Evolutionary conservation across 2,888 invertebrate species (phyloP).

Genomic region (Autographa pulchrina): DNA sequence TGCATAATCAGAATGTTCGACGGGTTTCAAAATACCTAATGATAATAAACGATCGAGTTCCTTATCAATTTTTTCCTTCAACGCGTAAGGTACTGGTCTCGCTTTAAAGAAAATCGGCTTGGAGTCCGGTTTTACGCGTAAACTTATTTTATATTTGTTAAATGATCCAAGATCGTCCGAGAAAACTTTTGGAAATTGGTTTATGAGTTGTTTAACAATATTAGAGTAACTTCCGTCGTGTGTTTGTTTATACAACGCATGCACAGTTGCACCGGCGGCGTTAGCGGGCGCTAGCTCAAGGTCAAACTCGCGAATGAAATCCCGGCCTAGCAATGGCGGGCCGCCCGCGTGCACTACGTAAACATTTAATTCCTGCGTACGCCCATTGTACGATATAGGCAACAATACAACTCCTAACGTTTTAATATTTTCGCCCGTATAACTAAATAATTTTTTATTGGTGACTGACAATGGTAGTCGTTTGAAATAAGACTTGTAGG

Average conservation of each 20-base stretch:
- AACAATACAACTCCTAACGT: background rate
- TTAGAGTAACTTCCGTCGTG: background rate
- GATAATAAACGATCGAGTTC: background rate
- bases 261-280: background rate
- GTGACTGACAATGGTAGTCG: background rate
- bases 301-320: background rate
- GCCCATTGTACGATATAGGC: background rate
- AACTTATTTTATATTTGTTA: background rate
- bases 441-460: background rate
- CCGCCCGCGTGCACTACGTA: background rate
- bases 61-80: background rate
- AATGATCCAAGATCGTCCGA: background rate
- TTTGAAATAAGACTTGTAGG: background rate
- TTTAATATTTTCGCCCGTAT: background rate
- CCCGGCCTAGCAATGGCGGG: background rate
- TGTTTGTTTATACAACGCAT: background rate
- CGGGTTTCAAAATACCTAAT: conserved; percentile 41
- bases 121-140: background rate
- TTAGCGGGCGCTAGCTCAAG: background rate
- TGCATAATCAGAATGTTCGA: conserved; percentile 5
- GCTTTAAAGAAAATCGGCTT: background rate
- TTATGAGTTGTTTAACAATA: background rate
- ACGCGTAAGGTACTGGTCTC: background rate
- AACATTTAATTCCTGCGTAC: background rate
- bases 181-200: background rate